Evolutionary conservation across 2,113 vertebrate genomes (phyloP).

Genomic region (Aythya baeri): DNA sequence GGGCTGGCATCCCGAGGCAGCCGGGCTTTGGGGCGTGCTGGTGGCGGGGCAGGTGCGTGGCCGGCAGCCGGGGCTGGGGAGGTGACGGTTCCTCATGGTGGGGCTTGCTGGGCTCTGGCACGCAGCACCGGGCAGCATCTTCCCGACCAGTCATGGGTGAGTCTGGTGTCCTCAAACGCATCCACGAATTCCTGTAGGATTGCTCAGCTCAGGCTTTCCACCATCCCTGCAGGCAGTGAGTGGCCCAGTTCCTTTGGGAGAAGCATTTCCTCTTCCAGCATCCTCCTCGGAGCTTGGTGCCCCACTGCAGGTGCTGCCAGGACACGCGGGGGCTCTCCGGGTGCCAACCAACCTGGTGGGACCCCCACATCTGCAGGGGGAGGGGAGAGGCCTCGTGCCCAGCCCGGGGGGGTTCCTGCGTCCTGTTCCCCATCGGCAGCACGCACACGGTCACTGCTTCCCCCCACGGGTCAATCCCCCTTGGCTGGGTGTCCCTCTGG

Average conservation of each 20-base stretch:
- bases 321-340: background rate
- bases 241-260: background rate
- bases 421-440: no score
- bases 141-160: background rate
- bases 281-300: background rate
- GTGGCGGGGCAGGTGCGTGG: fast-evolving
- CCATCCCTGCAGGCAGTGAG: background rate
- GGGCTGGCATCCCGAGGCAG: background rate
- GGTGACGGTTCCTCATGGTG: fast-evolving
- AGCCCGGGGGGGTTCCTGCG: background rate
- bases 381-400: no score
- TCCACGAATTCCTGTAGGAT: background rate
- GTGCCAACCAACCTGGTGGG: background rate
- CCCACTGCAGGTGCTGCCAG: background rate
- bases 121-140: fast-evolving
- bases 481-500: no score
- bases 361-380: no score
- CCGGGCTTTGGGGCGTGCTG: fast-evolving
- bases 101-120: fast-evolving
- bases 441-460: no score
- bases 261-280: background rate
- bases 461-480: no score
- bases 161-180: fast-evolving
- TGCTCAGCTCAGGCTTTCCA: background rate
- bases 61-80: background rate